These are phyloP conservation scores for Psephotus haematonotus DNA, from an alignment of 2,113 vertebrate genomes.

Conservation along the genomic window DNA sequence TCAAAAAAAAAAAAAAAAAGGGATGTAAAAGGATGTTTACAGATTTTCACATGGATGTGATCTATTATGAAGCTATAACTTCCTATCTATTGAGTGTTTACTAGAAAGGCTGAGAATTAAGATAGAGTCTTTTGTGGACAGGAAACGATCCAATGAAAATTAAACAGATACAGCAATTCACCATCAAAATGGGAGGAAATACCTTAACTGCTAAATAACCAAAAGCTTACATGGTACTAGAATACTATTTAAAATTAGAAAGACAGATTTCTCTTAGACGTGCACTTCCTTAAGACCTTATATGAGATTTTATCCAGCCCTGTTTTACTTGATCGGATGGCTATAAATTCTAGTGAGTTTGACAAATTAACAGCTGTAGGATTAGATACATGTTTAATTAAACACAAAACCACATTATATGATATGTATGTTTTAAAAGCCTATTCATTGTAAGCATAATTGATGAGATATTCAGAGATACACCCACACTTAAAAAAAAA, in stretches of 20 bases:
- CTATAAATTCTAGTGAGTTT: background rate
- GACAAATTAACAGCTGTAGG: background rate
- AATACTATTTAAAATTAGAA: background rate
- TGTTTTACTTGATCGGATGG: background rate
- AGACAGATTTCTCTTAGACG: background rate
- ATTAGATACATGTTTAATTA: background rate
- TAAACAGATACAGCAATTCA: conserved; percentile 45
- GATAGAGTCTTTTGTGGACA: conserved; percentile 42
- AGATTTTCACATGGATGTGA: conserved; percentile 25
- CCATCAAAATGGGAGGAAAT: conserved; percentile 32
- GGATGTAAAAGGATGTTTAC: conserved; percentile 52
- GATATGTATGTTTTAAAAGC: background rate
- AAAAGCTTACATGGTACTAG: background rate
- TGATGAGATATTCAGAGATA: background rate
- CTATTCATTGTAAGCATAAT: background rate
- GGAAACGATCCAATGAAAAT: conserved; percentile 52
- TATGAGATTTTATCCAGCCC: background rate
- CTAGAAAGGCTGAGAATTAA: conserved; percentile 50
- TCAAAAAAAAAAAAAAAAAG: background rate
- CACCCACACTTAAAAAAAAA: background rate
- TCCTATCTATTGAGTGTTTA: conserved; percentile 58
- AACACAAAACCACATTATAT: background rate
- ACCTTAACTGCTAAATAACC: conserved; percentile 2
- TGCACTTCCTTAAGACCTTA: background rate
- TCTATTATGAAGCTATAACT: conserved; percentile 49